Conservation (phyloP, 92 coral and sea anemone species). For the Desmophyllum pertusum region DNA sequence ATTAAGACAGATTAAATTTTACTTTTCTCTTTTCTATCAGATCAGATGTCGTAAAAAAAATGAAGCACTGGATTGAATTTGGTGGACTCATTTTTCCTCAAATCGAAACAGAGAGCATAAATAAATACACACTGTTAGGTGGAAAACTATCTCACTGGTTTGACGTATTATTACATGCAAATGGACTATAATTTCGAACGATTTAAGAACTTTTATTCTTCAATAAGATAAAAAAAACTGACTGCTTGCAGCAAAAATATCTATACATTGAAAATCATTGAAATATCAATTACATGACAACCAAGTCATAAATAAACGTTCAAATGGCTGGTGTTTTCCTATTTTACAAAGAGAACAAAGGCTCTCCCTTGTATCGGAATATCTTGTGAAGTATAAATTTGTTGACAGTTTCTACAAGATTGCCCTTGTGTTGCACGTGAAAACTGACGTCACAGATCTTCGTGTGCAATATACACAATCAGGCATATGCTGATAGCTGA, state of each 20-base stretch:
- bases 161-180: background rate
- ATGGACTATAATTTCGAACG: background rate
- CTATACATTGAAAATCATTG: background rate
- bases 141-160: background rate
- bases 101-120: too few species aligned
- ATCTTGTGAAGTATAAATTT: background rate
- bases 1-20: too few species aligned
- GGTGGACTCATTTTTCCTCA: too few species aligned
- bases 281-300: background rate
- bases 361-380: background rate
- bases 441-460: slow-evolving; percentile 21
- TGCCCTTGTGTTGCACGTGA: background rate
- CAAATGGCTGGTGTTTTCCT: background rate
- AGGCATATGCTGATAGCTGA: too few species aligned
- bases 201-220: background rate
- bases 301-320: background rate
- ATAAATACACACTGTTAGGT: too few species aligned
- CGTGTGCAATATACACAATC: slow-evolving; percentile 1
- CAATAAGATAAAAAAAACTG: background rate
- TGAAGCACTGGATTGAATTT: too few species aligned
- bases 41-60: too few species aligned
- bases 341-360: background rate
- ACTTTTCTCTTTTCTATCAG: too few species aligned
- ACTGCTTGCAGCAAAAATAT: background rate
- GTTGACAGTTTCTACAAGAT: slow-evolving; percentile 6